Base-by-base conservation (phyloP, 2,888 invertebrate species). In the Eudemis profundana region DNA sequence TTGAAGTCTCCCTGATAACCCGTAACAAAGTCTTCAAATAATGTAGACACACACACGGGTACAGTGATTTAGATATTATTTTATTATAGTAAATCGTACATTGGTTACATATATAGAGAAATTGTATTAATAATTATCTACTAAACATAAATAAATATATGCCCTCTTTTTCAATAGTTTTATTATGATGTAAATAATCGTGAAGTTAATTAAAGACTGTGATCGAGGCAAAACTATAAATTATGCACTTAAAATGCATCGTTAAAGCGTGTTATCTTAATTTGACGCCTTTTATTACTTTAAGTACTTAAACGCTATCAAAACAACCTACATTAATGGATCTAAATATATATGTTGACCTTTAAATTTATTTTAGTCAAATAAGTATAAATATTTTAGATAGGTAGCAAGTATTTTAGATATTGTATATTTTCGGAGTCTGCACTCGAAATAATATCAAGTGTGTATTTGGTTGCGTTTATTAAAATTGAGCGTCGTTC, bases 181-280 rank as follows among this genome's bases (percentile, higher is more conserved):
- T 2, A 8, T 33, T 10, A 33, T 10, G 8, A 8, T 10, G 33
- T 40, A 54, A 54, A 54, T 3, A 23, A n/a, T 17, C 19, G 15
- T 36, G 21, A 57, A 1, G 7, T 21, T 10, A 21, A 33, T 12
- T 14, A 21, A 19, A 33, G 12, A 7, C 14, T 29, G 46, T 46
- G 33, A 42, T 56, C 29, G 17, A 27, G 44, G 40, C 29, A 44
- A 29, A 44, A 27, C 19, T 42, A 56, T 56, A 56, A 44, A 56
- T 56, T 29, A 56, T 56, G 40, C 56, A 44, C 42, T 56, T 56
- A 56, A 44, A 44, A 23, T 19, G 23, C 42, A 56, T 44, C 44
- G 42, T 56, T 29, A 56, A 54, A 29, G 42, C n/a, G 12, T 19
- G 42, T 53, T 53, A 61, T 53, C 53, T 53, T 53, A 21, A 61